Evolutionary conservation across 1,140 invertebrate species (phyloP).

Genomic region (Drosophila subpulchrella): DNA sequence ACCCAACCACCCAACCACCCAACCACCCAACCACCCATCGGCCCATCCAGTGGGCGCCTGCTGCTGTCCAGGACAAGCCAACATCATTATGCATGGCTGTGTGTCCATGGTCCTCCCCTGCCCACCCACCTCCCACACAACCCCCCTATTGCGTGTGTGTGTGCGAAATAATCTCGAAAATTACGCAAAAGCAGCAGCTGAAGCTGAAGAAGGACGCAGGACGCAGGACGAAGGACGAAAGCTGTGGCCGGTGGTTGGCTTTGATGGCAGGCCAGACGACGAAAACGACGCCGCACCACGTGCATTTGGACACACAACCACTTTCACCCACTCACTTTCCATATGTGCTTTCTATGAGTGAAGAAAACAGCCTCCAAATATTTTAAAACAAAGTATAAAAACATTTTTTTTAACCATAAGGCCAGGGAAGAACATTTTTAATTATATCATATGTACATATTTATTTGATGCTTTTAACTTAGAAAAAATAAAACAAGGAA

Average conservation of each 20-base stretch:
- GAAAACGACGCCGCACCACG: constrained; percentile 51
- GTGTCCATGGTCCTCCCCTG: constrained; percentile 49
- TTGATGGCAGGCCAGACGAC: constrained; percentile 51
- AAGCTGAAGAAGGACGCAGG: constrained; percentile 39
- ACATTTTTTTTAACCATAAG: background rate
- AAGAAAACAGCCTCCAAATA: constrained; percentile 24
- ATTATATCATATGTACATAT: too few relatives aligned
- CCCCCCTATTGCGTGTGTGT: constrained; percentile 42
- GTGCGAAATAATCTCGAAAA: constrained; percentile 83
- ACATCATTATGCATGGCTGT: constrained; percentile 82
- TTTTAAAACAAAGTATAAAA: background rate
- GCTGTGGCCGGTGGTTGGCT: constrained; percentile 63
- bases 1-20: constrained; percentile 23
- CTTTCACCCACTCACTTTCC: constrained; percentile 9
- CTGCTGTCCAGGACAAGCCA: constrained; percentile 80
- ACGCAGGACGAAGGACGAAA: constrained; percentile 25
- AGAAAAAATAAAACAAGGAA: too few relatives aligned
- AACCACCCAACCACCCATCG: constrained; percentile 15
- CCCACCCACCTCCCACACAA: constrained; percentile 1
- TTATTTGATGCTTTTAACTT: too few relatives aligned
- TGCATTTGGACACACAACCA: constrained; percentile 47
- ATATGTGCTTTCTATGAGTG: constrained; percentile 11
- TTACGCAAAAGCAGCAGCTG: constrained; percentile 78
- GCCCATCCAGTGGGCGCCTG: constrained; percentile 23
- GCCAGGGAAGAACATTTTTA: background rate